Base-by-base conservation (phyloP, 2,888 invertebrate species). In the Leuctra nigra region DNA sequence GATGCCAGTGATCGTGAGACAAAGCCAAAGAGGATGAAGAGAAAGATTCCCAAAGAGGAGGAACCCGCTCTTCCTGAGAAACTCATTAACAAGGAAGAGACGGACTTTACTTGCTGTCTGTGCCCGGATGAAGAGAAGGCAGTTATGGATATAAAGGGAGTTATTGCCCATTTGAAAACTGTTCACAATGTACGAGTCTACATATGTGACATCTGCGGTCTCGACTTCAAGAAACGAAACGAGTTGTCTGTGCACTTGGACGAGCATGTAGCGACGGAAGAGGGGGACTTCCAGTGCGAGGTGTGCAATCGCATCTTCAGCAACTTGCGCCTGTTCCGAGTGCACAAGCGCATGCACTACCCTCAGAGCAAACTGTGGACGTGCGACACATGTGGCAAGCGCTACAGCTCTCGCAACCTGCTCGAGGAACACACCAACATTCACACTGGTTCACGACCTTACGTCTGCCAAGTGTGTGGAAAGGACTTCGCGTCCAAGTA, bases 401-500 rank as follows among this genome's bases (percentile, higher is more conserved):
- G 77, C 66, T 88, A 82, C 70, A 78, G 82, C 62, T 86, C 86
- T 0, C 79, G 80, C 53, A 82, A 83, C 65, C 69, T 86, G 36
- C 72, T 89, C 4, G 78, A 79, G n/a, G 87, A 87, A 62, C 89
- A 88, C 64, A 78, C 79, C 64, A 85, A 86, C 69, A 77, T 78
- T 7, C 88, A 87, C 68, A 81, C 80, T 0, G 87, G 87, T 0
- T 68, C 76, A 1, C 72, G 85, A 0, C 87, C 88, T 0, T 83
- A 86, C 68, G 69, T 75, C 3, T 89, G 89, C 66, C 66, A 70
- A 0, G 68, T 74, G 1, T 90, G 90, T 68, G 75, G 77, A 6
- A 89, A 89, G 72, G 77, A 81, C 63, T 89, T 88, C 71, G 84
- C 87, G 0, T 86, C 86, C 11, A 89, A 88, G 65, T 89, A 89